phyloP scores from a whole-genome alignment of 2,888 invertebrate species.

The Augochlorella aurata region DNA sequence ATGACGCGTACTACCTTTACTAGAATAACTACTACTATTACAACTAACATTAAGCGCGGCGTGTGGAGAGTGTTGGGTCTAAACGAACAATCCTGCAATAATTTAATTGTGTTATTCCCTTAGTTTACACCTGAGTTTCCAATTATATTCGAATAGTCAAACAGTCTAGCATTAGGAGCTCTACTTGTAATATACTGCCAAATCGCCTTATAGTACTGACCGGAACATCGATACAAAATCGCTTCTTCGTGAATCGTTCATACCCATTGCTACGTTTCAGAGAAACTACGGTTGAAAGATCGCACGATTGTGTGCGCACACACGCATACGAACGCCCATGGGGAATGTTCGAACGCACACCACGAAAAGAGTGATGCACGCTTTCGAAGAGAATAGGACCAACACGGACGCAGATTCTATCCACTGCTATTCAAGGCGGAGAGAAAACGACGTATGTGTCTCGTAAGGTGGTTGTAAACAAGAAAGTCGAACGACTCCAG shows the following conservation, averaged over 20 bases:
- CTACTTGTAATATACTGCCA: no score
- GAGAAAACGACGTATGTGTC: conserved; percentile 68
- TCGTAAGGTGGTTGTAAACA: conserved; percentile 74
- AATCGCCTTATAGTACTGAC: no score
- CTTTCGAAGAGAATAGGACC: conserved; percentile 4
- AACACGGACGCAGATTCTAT: conserved; percentile 24
- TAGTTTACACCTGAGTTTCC: no score
- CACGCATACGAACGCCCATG: background rate
- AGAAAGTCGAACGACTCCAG: conserved; percentile 22
- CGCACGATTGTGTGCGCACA: conserved; percentile 4
- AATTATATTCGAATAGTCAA: no score
- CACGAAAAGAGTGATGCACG: conserved; percentile 21
- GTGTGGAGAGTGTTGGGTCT: conserved; percentile 13
- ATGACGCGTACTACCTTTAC: conserved; percentile 31
- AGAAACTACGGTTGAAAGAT: conserved; percentile 14
- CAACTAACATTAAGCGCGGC: background rate
- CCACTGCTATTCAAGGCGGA: conserved; percentile 73
- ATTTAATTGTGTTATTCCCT: no score
- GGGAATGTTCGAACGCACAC: conserved; percentile 22
- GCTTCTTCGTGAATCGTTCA: background rate
- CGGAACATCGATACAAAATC: background rate
- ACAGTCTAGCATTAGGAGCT: no score
- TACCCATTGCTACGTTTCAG: conserved; percentile 9
- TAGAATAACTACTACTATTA: conserved; percentile 9
- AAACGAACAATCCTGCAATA: background rate